phyloP scores from a whole-genome alignment of 2,888 invertebrate genomes.

The Theretra japonica region DNA sequence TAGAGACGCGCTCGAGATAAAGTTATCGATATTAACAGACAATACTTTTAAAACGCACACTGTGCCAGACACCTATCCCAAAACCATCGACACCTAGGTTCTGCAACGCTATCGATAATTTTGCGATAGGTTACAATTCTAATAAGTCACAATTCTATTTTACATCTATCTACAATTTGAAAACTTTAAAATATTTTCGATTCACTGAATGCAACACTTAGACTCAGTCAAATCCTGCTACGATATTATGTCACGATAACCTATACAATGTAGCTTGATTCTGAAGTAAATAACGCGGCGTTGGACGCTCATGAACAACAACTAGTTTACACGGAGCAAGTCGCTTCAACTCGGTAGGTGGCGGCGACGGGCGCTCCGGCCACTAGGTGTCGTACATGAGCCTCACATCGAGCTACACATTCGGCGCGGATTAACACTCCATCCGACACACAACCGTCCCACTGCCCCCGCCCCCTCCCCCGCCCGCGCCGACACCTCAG shows the following conservation, averaged over 20 bases:
- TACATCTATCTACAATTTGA: constrained; percentile 3
- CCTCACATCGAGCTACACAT: constrained; percentile 14
- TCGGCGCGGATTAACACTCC: constrained; percentile 11
- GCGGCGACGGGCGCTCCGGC: not conserved
- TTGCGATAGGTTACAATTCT: not conserved
- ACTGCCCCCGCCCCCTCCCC: not conserved
- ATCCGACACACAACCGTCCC: not conserved
- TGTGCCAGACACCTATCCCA: not conserved
- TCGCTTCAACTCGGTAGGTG: not conserved
- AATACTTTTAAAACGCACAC: constrained; percentile 4
- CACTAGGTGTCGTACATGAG: not conserved
- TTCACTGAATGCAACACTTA: not conserved
- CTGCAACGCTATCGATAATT: not conserved
- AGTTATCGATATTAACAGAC: not conserved
- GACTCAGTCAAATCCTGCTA: constrained; percentile 21
- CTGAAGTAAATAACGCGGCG: constrained; percentile 8
- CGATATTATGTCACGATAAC: constrained; percentile 15
- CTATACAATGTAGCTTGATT: constrained; percentile 26
- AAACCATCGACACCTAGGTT: constrained; percentile 5
- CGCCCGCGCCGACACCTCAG: constrained; percentile 46
- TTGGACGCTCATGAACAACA: not conserved
- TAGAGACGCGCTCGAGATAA: constrained; percentile 3
- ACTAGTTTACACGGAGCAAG: constrained; percentile 1
- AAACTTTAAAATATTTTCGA: not conserved
- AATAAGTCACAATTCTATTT: constrained; percentile 2